Evolutionary conservation across 2,113 vertebrate genomes (phyloP).

Genomic region (Sprattus sprattus): DNA sequence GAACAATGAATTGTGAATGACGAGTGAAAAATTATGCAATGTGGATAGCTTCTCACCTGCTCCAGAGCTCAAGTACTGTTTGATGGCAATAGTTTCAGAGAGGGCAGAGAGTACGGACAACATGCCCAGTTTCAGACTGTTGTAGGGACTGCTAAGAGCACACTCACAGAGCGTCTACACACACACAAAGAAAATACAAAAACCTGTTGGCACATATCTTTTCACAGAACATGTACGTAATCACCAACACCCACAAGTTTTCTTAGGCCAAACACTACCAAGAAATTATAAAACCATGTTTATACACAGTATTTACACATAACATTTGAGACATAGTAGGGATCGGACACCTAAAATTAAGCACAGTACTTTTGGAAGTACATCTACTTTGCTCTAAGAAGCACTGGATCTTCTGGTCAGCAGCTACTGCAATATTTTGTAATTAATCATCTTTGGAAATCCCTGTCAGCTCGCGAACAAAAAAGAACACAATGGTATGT

Average conservation of each 20-base stretch:
- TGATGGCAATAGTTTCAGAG: constrained; percentile 90
- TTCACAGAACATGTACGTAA: neutral
- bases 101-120: constrained; percentile 87
- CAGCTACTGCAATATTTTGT: no score
- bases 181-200: neutral
- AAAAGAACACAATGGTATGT: neutral
- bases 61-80: constrained; percentile 84
- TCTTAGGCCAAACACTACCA: no score
- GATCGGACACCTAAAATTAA: no score
- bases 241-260: neutral
- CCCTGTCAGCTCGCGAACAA: no score
- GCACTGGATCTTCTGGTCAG: no score
- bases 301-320: no score
- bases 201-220: constrained; percentile 15
- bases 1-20: neutral
- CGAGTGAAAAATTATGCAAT: neutral
- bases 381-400: no score
- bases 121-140: constrained; percentile 93
- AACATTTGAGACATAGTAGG: no score
- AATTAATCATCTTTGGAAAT: no score
- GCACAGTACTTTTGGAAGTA: no score
- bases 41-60: constrained; percentile 70
- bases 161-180: constrained; percentile 89
- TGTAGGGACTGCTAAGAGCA: constrained; percentile 88
- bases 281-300: no score